phyloP scores from a whole-genome alignment of 2,113 vertebrate genomes.

The Syrmaticus mikado region DNA sequence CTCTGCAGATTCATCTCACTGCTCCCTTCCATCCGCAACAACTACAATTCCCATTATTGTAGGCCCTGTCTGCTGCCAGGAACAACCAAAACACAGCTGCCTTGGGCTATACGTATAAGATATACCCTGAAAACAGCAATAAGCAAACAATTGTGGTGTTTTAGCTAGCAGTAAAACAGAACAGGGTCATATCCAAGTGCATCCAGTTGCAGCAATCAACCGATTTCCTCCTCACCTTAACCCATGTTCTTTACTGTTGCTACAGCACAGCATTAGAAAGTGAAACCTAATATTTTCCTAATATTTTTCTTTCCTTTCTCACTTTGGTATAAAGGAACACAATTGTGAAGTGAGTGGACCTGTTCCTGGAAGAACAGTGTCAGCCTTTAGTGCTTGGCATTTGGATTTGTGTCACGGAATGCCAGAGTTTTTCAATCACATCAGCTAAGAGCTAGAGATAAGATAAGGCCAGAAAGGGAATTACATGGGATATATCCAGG shows the following conservation, averaged over 20 bases:
- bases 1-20: not conserved
- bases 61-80: not conserved
- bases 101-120: rapidly evolving
- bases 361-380: not conserved
- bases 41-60: rapidly evolving
- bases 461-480: slow-evolving; percentile 42
- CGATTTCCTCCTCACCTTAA: not conserved
- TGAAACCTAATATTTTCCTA: not conserved
- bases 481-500: slow-evolving; percentile 39
- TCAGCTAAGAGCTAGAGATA: slow-evolving; percentile 46
- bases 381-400: not conserved
- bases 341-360: not conserved
- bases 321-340: not conserved
- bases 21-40: not conserved
- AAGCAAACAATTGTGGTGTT: not conserved
- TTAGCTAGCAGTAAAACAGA: not conserved
- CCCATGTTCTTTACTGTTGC: not conserved
- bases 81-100: rapidly evolving
- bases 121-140: not conserved
- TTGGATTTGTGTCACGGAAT: slow-evolving; percentile 41
- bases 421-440: slow-evolving; percentile 56
- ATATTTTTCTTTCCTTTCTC: not conserved
- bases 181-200: not conserved
- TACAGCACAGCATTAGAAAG: not conserved
- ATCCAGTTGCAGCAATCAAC: not conserved